Evolutionary conservation across 2,888 invertebrate species (phyloP).

Genomic region (Nymphalis urticae): DNA sequence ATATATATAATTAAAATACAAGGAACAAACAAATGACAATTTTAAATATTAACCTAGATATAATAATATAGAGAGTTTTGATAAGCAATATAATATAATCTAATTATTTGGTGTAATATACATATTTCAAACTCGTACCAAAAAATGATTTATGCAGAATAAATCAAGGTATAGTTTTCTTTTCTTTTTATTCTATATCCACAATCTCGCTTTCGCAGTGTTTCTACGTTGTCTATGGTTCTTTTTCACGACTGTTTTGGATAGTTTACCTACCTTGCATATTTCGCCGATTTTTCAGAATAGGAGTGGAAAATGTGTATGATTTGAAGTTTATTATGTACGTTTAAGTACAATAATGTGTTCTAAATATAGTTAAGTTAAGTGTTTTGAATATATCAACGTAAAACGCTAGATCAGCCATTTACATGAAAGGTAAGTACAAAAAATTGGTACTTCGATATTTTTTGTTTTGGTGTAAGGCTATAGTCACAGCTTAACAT

Average conservation of each 20-base stretch:
- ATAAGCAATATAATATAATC: too few relatives aligned
- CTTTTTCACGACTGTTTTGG: constrained; percentile 82
- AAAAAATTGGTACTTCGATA: constrained; percentile 75
- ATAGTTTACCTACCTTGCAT: constrained; percentile 78
- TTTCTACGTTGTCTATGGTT: constrained; percentile 63
- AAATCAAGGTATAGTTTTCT: background rate
- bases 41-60: too few relatives aligned
- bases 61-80: too few relatives aligned
- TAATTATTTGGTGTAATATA: too few relatives aligned
- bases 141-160: too few relatives aligned
- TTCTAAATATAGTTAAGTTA: constrained; percentile 57
- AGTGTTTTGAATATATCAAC: constrained; percentile 49
- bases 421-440: constrained; percentile 81
- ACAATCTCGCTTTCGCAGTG: constrained; percentile 32
- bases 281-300: constrained; percentile 77
- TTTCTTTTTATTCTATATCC: constrained; percentile 23
- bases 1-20: too few relatives aligned
- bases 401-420: constrained; percentile 72
- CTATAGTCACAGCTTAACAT: constrained; percentile 50
- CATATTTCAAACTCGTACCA: too few relatives aligned
- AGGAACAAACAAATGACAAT: too few relatives aligned
- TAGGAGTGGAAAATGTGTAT: constrained; percentile 65
- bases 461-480: constrained; percentile 63
- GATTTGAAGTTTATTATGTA: constrained; percentile 55
- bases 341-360: constrained; percentile 62